Evolutionary conservation across 1,140 invertebrate species (phyloP).

Genomic region (Trichonephila inaurata): DNA sequence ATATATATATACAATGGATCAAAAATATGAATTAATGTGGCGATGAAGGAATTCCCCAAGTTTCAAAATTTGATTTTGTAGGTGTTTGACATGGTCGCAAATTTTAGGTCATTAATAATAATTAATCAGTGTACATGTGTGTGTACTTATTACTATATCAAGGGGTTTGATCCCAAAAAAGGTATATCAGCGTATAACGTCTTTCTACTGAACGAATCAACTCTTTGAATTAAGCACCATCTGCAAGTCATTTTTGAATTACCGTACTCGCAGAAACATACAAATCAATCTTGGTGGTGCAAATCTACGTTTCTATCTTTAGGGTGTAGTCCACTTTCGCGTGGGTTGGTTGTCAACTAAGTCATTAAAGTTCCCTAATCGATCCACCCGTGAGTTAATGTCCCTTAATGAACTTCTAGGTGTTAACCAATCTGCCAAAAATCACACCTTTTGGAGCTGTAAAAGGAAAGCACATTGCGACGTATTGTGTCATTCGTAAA

Average conservation of each 20-base stretch:
- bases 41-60: no score
- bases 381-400: constrained; percentile 39
- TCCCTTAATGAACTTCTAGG: constrained; percentile 46
- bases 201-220: no score
- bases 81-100: no score
- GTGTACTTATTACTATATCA: no score
- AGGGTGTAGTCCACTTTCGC: constrained; percentile 40
- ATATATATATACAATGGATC: no score
- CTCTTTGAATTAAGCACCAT: no score
- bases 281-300: not conserved
- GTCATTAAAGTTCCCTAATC: constrained; percentile 44
- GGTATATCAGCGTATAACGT: no score
- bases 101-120: no score
- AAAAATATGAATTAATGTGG: no score
- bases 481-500: not conserved
- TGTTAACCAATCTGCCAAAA: constrained; percentile 47
- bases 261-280: not conserved
- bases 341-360: constrained; percentile 43
- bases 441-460: not conserved
- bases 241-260: not conserved
- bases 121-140: no score
- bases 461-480: not conserved
- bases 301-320: constrained; percentile 30
- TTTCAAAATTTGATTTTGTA: no score
- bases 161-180: no score